Conservation (phyloP, 92 coral and sea anemone genomes). For the Palythoa caribaeorum region DNA sequence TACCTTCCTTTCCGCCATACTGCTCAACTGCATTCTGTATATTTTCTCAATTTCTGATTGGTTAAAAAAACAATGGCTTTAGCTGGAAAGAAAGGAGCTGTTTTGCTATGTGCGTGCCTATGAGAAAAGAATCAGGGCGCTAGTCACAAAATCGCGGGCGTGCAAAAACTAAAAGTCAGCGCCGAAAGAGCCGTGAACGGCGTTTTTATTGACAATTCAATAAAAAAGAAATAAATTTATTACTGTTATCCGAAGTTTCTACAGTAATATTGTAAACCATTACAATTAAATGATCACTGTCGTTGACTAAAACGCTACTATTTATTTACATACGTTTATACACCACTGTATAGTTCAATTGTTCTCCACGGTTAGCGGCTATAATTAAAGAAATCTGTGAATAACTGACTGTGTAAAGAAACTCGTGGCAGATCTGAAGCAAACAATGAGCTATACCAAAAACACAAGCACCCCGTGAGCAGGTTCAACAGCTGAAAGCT, state of each 20-base stretch:
- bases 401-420: too few species aligned
- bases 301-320: too few species aligned
- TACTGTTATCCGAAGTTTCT: too few species aligned
- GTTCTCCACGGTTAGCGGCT: too few species aligned
- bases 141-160: neutral
- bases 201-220: too few species aligned
- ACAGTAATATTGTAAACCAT: too few species aligned
- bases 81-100: neutral
- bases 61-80: neutral
- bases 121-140: neutral
- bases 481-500: neutral
- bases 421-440: neutral
- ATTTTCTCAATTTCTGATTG: neutral
- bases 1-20: neutral
- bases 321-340: too few species aligned
- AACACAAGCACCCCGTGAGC: conserved; percentile 3
- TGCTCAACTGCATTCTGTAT: neutral
- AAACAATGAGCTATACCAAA: neutral
- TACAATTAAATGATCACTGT: too few species aligned
- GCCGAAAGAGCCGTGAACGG: neutral
- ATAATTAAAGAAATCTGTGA: too few species aligned
- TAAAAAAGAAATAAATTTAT: too few species aligned
- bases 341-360: too few species aligned
- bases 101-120: neutral
- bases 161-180: neutral